These are phyloP conservation scores for Crocuta crocuta DNA, from an alignment of 2,113 vertebrate species.

Conservation along the genomic window DNA sequence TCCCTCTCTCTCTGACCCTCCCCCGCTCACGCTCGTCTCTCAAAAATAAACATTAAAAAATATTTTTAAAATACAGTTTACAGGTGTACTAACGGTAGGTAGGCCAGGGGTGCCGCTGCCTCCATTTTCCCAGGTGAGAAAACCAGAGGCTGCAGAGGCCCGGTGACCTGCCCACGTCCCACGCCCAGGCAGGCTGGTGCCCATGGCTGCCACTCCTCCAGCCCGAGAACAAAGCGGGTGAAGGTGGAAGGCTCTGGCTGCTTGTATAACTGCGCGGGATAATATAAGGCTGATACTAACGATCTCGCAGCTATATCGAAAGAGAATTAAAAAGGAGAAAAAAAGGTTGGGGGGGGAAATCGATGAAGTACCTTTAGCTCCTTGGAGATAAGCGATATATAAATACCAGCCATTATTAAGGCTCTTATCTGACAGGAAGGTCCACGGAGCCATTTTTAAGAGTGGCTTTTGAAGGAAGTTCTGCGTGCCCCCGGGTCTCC, in stretches of 20 bases:
- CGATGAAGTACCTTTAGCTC: constrained; percentile 69
- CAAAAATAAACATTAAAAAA: too few species aligned
- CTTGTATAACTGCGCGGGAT: not conserved
- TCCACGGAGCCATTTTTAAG: not conserved
- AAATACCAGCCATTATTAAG: constrained; percentile 66
- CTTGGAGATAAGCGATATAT: constrained; percentile 65
- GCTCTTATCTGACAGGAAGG: constrained; percentile 31
- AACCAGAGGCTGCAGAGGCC: not conserved
- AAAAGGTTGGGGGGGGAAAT: not conserved
- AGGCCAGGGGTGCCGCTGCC: too few species aligned
- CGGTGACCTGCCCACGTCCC: not conserved
- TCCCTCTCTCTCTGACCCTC: too few species aligned
- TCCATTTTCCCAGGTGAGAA: not conserved
- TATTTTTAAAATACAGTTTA: not conserved
- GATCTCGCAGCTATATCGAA: not conserved
- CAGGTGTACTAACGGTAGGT: not conserved
- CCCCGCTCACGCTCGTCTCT: too few species aligned
- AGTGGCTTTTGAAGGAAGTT: constrained; percentile 25
- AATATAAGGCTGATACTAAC: not conserved
- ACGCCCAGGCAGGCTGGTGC: rapidly evolving
- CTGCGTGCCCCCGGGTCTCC: rapidly evolving
- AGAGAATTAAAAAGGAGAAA: constrained; percentile 48
- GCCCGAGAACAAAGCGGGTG: not conserved
- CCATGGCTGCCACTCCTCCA: not conserved
- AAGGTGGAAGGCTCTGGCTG: rapidly evolving